A percentile compares a stretch with the other conserved stretches of the same genome.
Evolutionary conservation across 2,888 invertebrate species (phyloP).

Genomic region (Geotrupes spiniger): DNA sequence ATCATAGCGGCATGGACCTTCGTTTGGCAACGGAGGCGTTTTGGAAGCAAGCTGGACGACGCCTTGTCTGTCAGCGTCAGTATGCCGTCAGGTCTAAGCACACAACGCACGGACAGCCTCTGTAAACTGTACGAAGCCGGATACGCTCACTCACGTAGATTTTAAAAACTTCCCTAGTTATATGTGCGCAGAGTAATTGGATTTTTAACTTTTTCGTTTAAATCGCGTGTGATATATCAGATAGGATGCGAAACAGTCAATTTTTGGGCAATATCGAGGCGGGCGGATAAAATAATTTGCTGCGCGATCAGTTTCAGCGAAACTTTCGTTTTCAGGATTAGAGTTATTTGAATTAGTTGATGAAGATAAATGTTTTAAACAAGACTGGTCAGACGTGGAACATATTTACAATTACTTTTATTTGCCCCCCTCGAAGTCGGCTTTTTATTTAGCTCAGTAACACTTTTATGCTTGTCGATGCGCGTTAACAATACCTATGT

Average conservation of each 20-base stretch:
- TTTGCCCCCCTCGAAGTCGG: no score
- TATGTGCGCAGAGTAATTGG: not conserved
- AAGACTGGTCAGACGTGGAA: no score
- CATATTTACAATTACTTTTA: no score
- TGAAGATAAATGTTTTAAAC: no score
- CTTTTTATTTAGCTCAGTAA: conserved; percentile 4
- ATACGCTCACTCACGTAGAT: conserved; percentile 68
- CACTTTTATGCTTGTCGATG: conserved; percentile 14
- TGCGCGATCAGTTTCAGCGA: no score
- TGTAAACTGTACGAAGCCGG: conserved; percentile 88
- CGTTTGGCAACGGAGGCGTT: conserved; percentile 77
- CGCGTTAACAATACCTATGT: conserved; percentile 34
- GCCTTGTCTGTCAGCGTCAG: conserved; percentile 60
- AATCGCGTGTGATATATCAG: conserved; percentile 27
- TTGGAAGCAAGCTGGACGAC: conserved; percentile 57
- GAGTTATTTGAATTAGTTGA: no score
- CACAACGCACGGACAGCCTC: conserved; percentile 67
- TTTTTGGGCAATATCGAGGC: no score
- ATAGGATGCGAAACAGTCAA: not conserved
- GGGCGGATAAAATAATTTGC: no score
- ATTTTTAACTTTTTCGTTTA: not conserved
- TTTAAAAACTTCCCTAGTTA: conserved; percentile 32
- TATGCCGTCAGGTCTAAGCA: conserved; percentile 58
- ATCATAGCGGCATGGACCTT: conserved; percentile 87
- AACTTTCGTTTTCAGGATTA: no score